A percentile compares a stretch with the other conserved stretches of the same genome.
Conservation (phyloP, 2,888 invertebrate genomes). For the Xestia rhomboidea region DNA sequence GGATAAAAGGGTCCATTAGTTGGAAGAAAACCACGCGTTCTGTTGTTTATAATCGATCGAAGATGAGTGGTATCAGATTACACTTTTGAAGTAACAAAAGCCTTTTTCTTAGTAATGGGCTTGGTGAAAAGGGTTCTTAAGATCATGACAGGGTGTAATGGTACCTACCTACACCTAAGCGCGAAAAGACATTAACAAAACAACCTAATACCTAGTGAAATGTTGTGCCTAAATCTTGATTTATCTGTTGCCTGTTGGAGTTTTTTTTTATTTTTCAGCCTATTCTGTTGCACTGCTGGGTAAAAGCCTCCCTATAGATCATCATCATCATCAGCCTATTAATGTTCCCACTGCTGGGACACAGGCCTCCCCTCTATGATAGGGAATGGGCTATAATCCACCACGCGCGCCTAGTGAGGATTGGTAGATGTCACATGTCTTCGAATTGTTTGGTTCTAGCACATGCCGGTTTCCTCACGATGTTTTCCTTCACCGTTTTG, state of each 20-base stretch:
- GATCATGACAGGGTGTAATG: constrained; percentile 20
- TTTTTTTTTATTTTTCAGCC: background rate
- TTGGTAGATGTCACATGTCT: no score
- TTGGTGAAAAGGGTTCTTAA: constrained; percentile 40
- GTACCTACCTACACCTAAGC: constrained; percentile 20
- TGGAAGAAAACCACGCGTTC: constrained; percentile 64
- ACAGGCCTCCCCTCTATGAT: no score
- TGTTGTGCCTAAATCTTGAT: constrained; percentile 12
- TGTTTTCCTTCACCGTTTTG: no score
- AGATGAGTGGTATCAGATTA: constrained; percentile 54
- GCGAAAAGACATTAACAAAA: constrained; percentile 10
- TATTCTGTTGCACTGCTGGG: background rate
- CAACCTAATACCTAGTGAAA: background rate
- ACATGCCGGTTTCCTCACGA: no score
- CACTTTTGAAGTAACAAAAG: constrained; percentile 62
- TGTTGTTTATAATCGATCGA: constrained; percentile 66
- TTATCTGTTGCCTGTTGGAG: background rate
- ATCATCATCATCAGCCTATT: no score
- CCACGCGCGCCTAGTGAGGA: no score
- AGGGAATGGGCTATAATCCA: no score
- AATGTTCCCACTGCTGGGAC: no score
- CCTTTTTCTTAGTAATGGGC: constrained; percentile 46
- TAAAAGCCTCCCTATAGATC: background rate
- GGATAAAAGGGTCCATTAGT: constrained; percentile 83
- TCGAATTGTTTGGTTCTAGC: no score